These are phyloP conservation scores for Boulengeromyrus knoepffleri DNA, from an alignment of 2,113 vertebrate genomes.

Conservation along the genomic window DNA sequence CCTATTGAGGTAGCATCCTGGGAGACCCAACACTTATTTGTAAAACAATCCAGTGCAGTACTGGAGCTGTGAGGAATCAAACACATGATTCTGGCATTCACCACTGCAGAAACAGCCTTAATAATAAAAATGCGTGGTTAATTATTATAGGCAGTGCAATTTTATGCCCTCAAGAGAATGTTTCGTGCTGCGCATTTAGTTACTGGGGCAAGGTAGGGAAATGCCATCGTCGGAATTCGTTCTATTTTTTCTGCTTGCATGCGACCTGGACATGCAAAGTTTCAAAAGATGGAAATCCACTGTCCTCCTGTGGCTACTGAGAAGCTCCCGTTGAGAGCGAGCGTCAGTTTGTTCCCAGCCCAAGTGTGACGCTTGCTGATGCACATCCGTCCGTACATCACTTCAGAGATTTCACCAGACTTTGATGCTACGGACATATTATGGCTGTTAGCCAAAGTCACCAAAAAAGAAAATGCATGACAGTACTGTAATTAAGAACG, in stretches of 20 bases:
- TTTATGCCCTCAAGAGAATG: neutral
- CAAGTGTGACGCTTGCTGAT: neutral
- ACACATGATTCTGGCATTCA: neutral
- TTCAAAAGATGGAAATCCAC: neutral
- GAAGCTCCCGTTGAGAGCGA: neutral
- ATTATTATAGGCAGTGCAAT: neutral
- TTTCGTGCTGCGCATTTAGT: neutral
- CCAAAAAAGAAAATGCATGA: neutral
- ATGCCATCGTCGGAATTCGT: neutral
- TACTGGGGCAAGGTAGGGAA: neutral
- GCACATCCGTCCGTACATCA: neutral
- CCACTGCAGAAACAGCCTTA: neutral
- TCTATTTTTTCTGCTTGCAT: neutral
- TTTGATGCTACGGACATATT: neutral
- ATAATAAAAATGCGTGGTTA: neutral
- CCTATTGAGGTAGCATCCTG: neutral
- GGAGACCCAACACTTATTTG: neutral
- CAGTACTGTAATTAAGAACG: neutral
- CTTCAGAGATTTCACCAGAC: neutral
- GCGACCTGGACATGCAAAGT: neutral
- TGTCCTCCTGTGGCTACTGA: neutral
- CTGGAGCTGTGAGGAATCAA: neutral
- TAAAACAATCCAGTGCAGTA: neutral
- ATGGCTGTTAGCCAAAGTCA: neutral
- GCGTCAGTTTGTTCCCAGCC: neutral